Conservation (phyloP, 1,140 invertebrate species). For the Nephotettix cincticeps region DNA sequence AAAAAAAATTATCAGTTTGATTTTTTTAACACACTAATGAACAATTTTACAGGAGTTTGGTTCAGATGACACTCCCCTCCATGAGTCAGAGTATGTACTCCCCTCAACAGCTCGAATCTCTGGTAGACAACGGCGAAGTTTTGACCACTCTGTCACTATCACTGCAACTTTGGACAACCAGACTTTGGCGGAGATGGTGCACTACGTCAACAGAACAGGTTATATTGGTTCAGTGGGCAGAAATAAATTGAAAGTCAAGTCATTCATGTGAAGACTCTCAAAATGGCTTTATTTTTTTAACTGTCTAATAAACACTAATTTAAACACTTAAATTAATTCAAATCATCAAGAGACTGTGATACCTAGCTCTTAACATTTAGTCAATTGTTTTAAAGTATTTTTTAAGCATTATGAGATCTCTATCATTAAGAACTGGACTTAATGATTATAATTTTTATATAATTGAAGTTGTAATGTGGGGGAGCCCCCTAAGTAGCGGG, state of each 20-base stretch:
- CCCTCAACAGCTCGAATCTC: not conserved
- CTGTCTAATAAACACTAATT: too few species aligned
- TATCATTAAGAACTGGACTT: not conserved
- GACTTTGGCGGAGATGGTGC: constrained; percentile 8
- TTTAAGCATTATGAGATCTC: not conserved
- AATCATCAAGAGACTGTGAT: too few species aligned
- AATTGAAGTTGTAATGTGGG: not conserved
- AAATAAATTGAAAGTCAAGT: too few species aligned
- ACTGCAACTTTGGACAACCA: constrained; percentile 6
- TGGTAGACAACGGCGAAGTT: not conserved
- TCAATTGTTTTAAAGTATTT: not conserved
- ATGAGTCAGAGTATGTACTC: constrained; percentile 54
- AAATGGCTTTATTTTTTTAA: too few species aligned
- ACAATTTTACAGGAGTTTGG: constrained; percentile 56
- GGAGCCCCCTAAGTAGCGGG: too few species aligned
- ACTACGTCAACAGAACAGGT: constrained; percentile 5
- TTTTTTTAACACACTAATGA: not conserved
- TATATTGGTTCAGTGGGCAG: too few species aligned
- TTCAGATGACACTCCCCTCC: constrained; percentile 58
- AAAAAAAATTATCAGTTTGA: not conserved
- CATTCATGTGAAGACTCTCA: too few species aligned
- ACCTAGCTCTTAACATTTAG: too few species aligned
- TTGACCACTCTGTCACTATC: not conserved
- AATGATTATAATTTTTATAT: not conserved
- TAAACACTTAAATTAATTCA: too few species aligned